Conservation (phyloP, 2,797 vertebrate genomes). For the Tinamus major region DNA sequence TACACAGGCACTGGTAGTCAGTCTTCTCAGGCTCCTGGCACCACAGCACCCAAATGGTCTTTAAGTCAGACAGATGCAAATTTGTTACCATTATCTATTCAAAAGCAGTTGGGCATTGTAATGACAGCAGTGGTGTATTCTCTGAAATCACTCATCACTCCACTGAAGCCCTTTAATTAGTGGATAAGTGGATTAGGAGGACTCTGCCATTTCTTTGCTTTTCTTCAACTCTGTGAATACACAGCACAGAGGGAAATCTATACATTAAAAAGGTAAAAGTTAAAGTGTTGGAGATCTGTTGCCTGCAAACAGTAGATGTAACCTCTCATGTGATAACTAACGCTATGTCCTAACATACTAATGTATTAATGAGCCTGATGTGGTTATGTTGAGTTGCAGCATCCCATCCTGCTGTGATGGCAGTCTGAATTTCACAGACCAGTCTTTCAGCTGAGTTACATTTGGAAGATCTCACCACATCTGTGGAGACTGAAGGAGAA, state of each 20-base stretch:
- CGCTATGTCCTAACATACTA: not conserved
- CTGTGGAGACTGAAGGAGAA: not conserved
- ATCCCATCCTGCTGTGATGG: not conserved
- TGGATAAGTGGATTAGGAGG: not conserved
- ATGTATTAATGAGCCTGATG: not conserved
- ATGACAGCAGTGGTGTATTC: not conserved
- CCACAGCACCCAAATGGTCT: not conserved
- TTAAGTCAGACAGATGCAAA: not conserved
- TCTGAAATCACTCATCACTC: slow-evolving; percentile 1
- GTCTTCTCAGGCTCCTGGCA: not conserved
- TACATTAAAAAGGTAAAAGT: not conserved
- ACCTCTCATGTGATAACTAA: not conserved
- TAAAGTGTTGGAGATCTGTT: not conserved
- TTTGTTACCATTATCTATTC: not conserved
- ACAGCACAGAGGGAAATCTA: not conserved
- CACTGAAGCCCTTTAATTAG: slow-evolving; percentile 40
- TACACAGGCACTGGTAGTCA: not conserved
- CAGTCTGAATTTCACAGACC: not conserved
- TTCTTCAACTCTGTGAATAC: not conserved
- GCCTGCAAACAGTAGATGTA: not conserved
- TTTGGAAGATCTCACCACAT: not conserved
- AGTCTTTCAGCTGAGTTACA: not conserved
- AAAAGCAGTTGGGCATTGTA: not conserved
- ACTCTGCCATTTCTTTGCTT: not conserved
- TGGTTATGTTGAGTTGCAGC: not conserved